phyloP scores from a whole-genome alignment of 2,797 vertebrate genomes.

The Craterocephalus amniculus region DNA sequence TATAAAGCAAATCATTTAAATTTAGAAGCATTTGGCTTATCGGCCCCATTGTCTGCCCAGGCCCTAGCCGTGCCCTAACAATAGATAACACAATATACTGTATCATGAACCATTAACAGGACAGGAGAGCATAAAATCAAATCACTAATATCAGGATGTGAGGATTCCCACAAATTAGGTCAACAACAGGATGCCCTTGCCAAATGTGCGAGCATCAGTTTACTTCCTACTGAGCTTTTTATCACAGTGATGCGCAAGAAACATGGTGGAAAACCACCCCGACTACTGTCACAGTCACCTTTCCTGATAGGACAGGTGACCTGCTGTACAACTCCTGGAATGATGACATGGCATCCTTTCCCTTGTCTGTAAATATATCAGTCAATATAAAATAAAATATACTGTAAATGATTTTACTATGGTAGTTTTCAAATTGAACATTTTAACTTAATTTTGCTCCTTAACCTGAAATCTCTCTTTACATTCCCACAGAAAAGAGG shows the following conservation, averaged over 20 bases:
- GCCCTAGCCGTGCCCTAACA: constrained; percentile 42
- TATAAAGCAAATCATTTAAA: constrained; percentile 21
- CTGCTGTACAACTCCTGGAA: constrained; percentile 11
- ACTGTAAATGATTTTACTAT: neutral
- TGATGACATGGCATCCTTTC: constrained; percentile 19
- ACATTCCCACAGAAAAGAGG: constrained; percentile 7
- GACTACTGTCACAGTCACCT: constrained; percentile 19
- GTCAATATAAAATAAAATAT: neutral
- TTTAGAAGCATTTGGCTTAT: constrained; percentile 22
- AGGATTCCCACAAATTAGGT: constrained; percentile 53
- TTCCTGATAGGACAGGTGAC: constrained; percentile 21
- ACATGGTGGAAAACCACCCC: constrained; percentile 8
- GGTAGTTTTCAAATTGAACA: neutral
- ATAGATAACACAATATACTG: constrained; percentile 51
- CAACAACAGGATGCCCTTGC: constrained; percentile 39
- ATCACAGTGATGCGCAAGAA: constrained; percentile 26
- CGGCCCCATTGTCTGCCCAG: constrained; percentile 21
- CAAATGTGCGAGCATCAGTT: constrained; percentile 43
- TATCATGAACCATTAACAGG: constrained; percentile 49
- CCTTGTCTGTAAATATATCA: constrained; percentile 11
- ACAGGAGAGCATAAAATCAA: constrained; percentile 53
- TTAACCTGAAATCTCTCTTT: constrained; percentile 14
- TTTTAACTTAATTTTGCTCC: neutral
- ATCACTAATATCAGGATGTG: constrained; percentile 60
- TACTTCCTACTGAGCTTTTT: constrained; percentile 43